Base-by-base conservation (phyloP, 2,888 invertebrate species). In the Cephus rjabovi region DNA sequence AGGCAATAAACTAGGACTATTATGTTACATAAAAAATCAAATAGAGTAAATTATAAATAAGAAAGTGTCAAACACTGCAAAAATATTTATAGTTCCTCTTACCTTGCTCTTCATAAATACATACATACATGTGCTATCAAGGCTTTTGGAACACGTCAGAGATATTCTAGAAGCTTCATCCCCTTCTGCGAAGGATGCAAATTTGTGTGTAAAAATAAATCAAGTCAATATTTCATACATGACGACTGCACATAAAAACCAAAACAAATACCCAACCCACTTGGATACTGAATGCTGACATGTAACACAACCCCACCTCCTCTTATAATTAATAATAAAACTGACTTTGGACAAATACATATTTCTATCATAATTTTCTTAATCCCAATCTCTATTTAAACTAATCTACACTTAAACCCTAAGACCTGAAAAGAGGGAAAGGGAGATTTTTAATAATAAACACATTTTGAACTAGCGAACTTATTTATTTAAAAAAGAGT, bases 401-500 rank as follows among this genome's bases (percentile, higher is more conserved):
- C 9, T 56, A 2, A 56, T 1, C 23, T 23, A 23, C 23, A 56
- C 56, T 56, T 56, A 56, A 56, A 6, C 3, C 23, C 23, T 56
- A 56, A 56, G 23, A 23, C 56, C 56, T 56, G 56, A 56, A 56
- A 56, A 23, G 2, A 15, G 56, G 23, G 23, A 56, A 56, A 23
- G 9, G 23, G 9, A 35, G 3, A 6, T 23, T 23, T 23, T 4
- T 37, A 37, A 37, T 37, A 12, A 12, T 37, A 37, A 37, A 15
- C 12, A 37, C 0, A 15, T 4, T 37, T 37, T 37, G 12, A 37
- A 1, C 12, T 37, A 37, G 12, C 4, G 70, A 70, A 70, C 70
- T 70, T 30, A 23, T 70, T 70, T 71, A 71, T 71, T 71, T n/a
- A 9, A 71, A 71, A 71, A 35, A 71, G 30, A 71, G 71, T 71